Evolutionary conservation across 2,113 vertebrate genomes (phyloP), one percentile per base, ranked within the genome.

Genomic region (Hyperopisus bebe): DNA sequence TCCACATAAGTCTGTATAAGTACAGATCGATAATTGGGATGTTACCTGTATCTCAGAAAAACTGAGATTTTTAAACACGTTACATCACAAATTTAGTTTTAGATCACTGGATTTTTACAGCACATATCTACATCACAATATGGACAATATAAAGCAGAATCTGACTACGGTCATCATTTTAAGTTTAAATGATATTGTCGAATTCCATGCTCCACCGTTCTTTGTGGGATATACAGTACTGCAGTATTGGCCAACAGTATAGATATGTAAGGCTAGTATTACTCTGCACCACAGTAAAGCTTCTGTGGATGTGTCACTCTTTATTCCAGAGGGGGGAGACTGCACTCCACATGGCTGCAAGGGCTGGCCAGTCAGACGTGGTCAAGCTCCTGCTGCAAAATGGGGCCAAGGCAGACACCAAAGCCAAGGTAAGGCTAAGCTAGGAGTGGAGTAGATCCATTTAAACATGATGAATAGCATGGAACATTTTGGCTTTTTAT

Each of bases 341-440:
- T 0, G 98, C 98, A 0, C 95, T 99, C 88, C 98, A 99, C 94
- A 99, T 99, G 98, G 98, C 98, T 5, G 97, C 98, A 89, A 96
- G 98, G 51, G 98, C 98, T 0, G 98, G 98, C 90, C 98, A 99
- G 86, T 96, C 98, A 0, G 97, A 97, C 44, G 98, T 99, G 0
- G 98, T 99, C 27, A 96, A 96, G 86, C 97, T 97, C 93, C 96
- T 99, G 93, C 96, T 99, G 53, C 97, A 98, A 90, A 99, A 98
- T 0, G 98, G 98, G 89, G 98, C 98, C 58, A 95, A 96, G 90
- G 98, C 98, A 55, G 98, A 99, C 88, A 98, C 97, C 1, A 99
- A 96, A 93, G 97, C 98, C 87, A 99, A 99, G 98, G 98, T 99
- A 96, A 74, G 94, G 19, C 85, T 50, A 17, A 27, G 21, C 46